Evolutionary conservation across 2,797 vertebrate genomes (phyloP).

Genomic region (Salarias fasciatus): DNA sequence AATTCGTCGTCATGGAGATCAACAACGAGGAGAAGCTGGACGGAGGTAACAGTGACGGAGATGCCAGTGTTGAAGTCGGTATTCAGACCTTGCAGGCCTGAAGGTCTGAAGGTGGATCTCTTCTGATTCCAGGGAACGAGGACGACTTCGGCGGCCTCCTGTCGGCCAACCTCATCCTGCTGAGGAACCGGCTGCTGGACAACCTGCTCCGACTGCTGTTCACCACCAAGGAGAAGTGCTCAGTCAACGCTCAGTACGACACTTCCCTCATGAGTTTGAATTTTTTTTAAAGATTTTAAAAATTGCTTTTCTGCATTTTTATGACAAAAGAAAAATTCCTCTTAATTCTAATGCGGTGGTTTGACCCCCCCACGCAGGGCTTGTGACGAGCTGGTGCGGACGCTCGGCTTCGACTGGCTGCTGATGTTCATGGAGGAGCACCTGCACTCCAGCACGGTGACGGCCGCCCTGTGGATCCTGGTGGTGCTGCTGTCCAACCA

Average conservation of each 20-base stretch:
- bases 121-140: conserved; percentile 83
- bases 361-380: conserved; percentile 83
- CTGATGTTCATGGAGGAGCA: conserved; percentile 99
- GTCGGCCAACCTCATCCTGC: conserved; percentile 93
- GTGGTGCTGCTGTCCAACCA: conserved; percentile 95
- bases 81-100: not conserved
- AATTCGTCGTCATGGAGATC: conserved; percentile 98
- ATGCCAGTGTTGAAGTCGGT: not conserved
- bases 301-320: too few species aligned
- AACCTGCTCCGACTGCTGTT: conserved; percentile 94
- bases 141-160: conserved; percentile 95
- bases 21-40: conserved; percentile 95
- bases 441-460: conserved; percentile 93
- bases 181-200: conserved; percentile 94
- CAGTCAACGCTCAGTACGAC: conserved; percentile 94
- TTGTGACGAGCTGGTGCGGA: conserved; percentile 94
- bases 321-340: too few species aligned
- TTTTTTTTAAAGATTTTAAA: too few species aligned
- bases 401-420: conserved; percentile 96
- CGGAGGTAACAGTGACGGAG: conserved; percentile 76
- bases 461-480: conserved; percentile 93
- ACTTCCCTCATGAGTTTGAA: not conserved
- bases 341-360: too few species aligned
- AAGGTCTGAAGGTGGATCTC: not conserved
- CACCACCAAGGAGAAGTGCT: conserved; percentile 93